phyloP scores from a whole-genome alignment of 2,888 invertebrate species.

The Eupithecia tripunctaria region DNA sequence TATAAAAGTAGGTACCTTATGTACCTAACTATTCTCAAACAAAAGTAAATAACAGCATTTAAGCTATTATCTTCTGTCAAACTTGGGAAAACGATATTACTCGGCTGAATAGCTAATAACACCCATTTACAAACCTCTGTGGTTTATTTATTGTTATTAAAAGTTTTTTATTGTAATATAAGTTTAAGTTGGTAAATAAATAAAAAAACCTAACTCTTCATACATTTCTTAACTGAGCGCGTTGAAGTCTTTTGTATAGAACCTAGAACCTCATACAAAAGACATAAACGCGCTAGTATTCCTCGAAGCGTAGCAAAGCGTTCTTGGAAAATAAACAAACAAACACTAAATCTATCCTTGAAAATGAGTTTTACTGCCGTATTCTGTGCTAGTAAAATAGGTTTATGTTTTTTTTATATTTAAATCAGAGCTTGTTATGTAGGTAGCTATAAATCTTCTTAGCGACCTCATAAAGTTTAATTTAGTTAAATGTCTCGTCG shows the following conservation, averaged over 20 bases:
- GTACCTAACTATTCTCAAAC: too few relatives aligned
- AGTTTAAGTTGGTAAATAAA: too few relatives aligned
- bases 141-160: too few relatives aligned
- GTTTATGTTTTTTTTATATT: not conserved
- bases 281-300: conserved; percentile 17
- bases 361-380: not conserved
- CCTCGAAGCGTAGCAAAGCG: not conserved
- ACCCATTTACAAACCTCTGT: too few relatives aligned
- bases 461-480: not conserved
- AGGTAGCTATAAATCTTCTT: not conserved
- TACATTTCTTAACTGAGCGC: not conserved
- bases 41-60: too few relatives aligned
- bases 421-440: not conserved
- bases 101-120: too few relatives aligned
- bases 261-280: conserved; percentile 9
- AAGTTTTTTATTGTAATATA: too few relatives aligned
- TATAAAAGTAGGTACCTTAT: too few relatives aligned
- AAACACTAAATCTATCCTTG: not conserved
- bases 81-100: too few relatives aligned
- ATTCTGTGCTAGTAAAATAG: not conserved
- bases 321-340: not conserved
- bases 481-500: not conserved
- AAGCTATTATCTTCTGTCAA: too few relatives aligned
- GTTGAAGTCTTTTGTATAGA: not conserved
- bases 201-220: not conserved